Evolutionary conservation across 2,888 invertebrate species (phyloP).

Genomic region (Axea sp.): DNA sequence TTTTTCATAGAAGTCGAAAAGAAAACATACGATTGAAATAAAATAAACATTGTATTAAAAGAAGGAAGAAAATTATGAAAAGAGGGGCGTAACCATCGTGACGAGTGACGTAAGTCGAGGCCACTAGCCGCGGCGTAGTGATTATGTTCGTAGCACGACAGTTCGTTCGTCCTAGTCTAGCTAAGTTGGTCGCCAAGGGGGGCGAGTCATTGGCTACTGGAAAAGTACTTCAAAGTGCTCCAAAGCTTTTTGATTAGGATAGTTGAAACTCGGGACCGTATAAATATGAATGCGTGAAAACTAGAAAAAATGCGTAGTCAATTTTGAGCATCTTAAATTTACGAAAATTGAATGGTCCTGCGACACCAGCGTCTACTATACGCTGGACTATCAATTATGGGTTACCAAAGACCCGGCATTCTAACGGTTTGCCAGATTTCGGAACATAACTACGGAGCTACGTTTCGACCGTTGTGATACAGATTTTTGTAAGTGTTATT

Average conservation of each 20-base stretch:
- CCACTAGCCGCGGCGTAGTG: constrained; percentile 49
- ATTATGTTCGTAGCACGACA: constrained; percentile 55
- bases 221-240: constrained; percentile 11
- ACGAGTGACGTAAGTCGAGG: constrained; percentile 63
- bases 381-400: constrained; percentile 19
- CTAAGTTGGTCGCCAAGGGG: constrained; percentile 33
- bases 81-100: constrained; percentile 63
- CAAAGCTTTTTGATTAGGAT: constrained; percentile 12
- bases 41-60: constrained; percentile 44
- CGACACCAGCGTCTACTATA: constrained; percentile 9
- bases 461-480: constrained; percentile 8
- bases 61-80: constrained; percentile 57
- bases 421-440: constrained; percentile 8
- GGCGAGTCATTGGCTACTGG: constrained; percentile 29
- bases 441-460: not conserved
- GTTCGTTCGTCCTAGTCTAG: constrained; percentile 52
- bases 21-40: constrained; percentile 40
- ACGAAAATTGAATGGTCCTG: constrained; percentile 26
- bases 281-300: constrained; percentile 18
- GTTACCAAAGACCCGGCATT: constrained; percentile 13
- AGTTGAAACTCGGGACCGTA: not conserved
- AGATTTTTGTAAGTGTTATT: constrained; percentile 16
- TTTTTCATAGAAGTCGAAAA: no score
- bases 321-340: constrained; percentile 6
- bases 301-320: constrained; percentile 11